Base-by-base conservation (phyloP, 2,113 vertebrate species). In the Suncus etruscus region DNA sequence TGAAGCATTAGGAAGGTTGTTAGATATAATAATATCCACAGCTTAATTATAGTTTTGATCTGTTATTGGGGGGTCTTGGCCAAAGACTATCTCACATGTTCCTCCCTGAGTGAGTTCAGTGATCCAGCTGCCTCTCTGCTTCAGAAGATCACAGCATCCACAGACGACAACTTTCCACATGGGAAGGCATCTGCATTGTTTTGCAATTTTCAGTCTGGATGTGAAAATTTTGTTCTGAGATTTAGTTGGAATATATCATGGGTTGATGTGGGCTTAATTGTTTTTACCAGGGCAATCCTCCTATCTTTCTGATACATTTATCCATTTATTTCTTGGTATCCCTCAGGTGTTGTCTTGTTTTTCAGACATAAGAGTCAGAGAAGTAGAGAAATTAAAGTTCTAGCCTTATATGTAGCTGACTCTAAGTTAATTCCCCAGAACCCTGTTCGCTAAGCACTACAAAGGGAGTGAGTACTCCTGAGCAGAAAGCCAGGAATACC, bases 41-140 rank as follows among this genome's bases (percentile, higher is more conserved):
- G 12, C 58, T 72, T 20, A 86, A 31, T 48, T 45, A 0, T n/a
- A 8, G 51, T 25, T 65, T 58, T 74, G 48, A 66, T 51, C 10
- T 50, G 31, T 16, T 58, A 39, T 6, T 54, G 54, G 25, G 31
- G 45, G 51, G 51, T 74, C 29, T 73, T 78, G 48, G 75, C 66
- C 83, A 85, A 87, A 51, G 25, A 25, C 0, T 22, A 51, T 22
- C 70, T 24, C 76, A 75, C 70, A 70, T 6, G 65, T 16, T 68
- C 11, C 92, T 82, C 74, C 79, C 83, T 80, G 83, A 83, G 89
- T 63, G 51, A 94, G 25, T 73, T 47, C 80, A 51, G 32, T 39
- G 25, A 32, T 14, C 22, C 18, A 63, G 8, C 29, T 48, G 65
- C 74, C 32, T 54, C 27, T 48, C 24, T 11, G 39, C 31, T 50